Percentiles rank a stretch among this genome's conserved stretches.
phyloP scores from a whole-genome alignment of 2,113 vertebrate species.

The Fulica atra region DNA sequence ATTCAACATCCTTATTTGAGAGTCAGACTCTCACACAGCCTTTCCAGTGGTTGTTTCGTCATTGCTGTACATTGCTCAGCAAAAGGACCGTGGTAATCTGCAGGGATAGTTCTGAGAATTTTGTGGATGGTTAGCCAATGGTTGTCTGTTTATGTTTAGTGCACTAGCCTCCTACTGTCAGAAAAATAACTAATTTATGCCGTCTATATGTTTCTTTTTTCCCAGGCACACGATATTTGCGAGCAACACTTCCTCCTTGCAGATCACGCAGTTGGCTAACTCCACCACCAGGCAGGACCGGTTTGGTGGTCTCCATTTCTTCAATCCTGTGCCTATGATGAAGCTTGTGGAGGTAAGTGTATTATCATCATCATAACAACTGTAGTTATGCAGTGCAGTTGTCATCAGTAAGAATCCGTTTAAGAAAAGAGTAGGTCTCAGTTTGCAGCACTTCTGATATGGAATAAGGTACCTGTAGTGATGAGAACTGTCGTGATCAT shows the following conservation, averaged over 20 bases:
- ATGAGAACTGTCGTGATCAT: background rate
- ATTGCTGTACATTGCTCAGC: background rate
- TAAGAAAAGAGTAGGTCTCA: background rate
- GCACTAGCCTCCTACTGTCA: background rate
- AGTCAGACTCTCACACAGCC: background rate
- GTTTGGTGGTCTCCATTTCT: conserved; percentile 96
- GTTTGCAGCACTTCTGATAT: background rate
- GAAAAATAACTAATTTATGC: background rate
- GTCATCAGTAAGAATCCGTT: background rate
- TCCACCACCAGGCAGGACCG: conserved; percentile 89
- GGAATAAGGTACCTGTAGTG: background rate
- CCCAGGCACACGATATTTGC: conserved; percentile 92
- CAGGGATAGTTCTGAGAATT: background rate
- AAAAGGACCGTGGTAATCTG: background rate
- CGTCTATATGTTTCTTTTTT: background rate
- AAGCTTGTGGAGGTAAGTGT: conserved; percentile 91
- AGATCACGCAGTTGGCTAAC: conserved; percentile 87
- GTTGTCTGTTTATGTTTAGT: background rate
- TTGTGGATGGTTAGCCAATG: background rate
- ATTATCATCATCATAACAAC: background rate
- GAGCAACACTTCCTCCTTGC: conserved; percentile 96
- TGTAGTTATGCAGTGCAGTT: background rate
- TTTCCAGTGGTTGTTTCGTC: background rate
- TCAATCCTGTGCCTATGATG: conserved; percentile 97
- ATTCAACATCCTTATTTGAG: fast-evolving